A percentile compares a stretch with the other conserved stretches of the same genome.
Evolutionary conservation across 2,113 vertebrate genomes (phyloP).

Genomic region (Rutilus rutilus): DNA sequence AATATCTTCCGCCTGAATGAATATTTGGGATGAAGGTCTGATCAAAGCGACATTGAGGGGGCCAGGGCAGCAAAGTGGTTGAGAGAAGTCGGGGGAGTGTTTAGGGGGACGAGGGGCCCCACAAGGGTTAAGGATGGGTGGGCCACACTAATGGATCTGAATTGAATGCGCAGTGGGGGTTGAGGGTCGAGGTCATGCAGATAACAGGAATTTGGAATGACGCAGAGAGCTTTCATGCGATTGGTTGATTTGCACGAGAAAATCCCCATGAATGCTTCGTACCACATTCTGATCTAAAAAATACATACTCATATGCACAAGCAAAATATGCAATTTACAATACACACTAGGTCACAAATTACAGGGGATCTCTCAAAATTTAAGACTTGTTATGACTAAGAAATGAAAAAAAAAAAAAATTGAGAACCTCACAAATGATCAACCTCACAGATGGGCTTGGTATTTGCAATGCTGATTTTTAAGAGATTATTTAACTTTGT

Average conservation of each 20-base stretch:
- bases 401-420: not conserved
- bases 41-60: conserved; percentile 69
- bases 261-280: not conserved
- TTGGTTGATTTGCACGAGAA: conserved; percentile 40
- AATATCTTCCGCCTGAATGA: conserved; percentile 75
- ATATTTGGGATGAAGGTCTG: conserved; percentile 70
- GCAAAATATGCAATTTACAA: not conserved
- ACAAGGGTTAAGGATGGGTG: conserved; percentile 19
- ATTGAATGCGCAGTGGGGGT: conserved; percentile 1
- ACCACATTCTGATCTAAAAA: not conserved
- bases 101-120: conserved; percentile 28
- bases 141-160: conserved; percentile 24
- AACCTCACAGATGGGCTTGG: not conserved
- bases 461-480: conserved; percentile 12
- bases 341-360: not conserved
- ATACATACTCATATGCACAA: not conserved
- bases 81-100: conserved; percentile 54
- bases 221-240: conserved; percentile 63
- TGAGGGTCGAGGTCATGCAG: conserved; percentile 49
- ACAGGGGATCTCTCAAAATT: not conserved
- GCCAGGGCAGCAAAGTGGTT: conserved; percentile 56
- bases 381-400: not conserved
- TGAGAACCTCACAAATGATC: not conserved
- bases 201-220: conserved; percentile 71
- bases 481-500: not conserved